Base-by-base conservation (phyloP, 2,888 invertebrate species). In the Rotaria magnacalcarata region DNA sequence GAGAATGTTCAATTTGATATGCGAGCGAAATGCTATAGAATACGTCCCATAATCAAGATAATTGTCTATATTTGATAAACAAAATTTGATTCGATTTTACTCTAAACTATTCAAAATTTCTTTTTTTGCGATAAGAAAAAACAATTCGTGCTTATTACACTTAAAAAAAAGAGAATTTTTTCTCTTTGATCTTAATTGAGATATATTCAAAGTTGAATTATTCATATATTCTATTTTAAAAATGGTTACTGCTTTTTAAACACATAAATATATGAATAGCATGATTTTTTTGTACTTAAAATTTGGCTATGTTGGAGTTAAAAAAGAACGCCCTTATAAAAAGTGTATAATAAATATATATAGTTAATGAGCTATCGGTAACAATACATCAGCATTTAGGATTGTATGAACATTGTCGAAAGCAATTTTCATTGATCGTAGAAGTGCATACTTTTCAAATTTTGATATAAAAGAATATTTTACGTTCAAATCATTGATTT, bases 151-250 rank as follows among this genome's bases (percentile, higher is more conserved):
- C 34, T 5, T 14, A 67, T 67, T 80, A 2, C 24, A 80, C 11
- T 80, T 47, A 34, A 3, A 47, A 47, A 43, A 74, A 41, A 80
- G 24, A 11, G 21, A 56, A 24, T 5, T 19, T 34, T 67, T 47
- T n/a, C 24, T 47, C 80, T 47, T 47, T 80, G 80, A 80, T 80
- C 80, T 80, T 41, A 80, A n/a, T 43, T 80, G 47, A 67, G 67
- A 67, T 10, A 67, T 67, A 67, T 67, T 67, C 67, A 41, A 34
- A 34, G 16, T 24, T 43, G 10, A 21, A 80, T 47, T 80, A 80
- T 80, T 80, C 3, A 47, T 24, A 24, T 21, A 47, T 47, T 24
- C 47, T 47, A 41, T 47, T 80, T 80, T 24, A 16, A 80, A 80
- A 34, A 34, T 67, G 11, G 8, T 4, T 52, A 16, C 52, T 52